A percentile compares a stretch with the other conserved stretches of the same genome.
Conservation (phyloP, 1,140 invertebrate genomes). For the Trypoxylus dichotomus region DNA sequence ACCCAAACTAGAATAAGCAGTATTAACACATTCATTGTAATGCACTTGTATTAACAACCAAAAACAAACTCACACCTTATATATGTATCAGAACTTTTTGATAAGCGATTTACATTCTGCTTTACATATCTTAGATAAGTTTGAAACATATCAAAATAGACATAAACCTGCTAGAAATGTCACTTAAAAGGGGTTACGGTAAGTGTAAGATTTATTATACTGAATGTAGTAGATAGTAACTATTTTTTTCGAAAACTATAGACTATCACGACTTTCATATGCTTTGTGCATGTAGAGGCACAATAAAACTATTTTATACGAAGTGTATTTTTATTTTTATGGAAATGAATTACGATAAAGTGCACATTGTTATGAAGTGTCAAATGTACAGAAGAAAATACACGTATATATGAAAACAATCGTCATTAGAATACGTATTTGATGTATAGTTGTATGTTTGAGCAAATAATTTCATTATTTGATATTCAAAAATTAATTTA, state of each 20-base stretch:
- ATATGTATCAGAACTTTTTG: neutral
- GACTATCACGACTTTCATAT: too few relatives aligned
- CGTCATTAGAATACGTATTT: too few relatives aligned
- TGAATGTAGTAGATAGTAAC: too few relatives aligned
- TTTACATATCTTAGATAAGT: slow-evolving; percentile 16
- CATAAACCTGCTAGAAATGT: neutral
- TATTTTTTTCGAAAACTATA: too few relatives aligned
- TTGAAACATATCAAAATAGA: slow-evolving; percentile 1
- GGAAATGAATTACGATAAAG: neutral
- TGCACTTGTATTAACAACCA: neutral
- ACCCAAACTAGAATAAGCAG: neutral
- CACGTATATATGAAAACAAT: too few relatives aligned
- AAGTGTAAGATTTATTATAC: neutral
- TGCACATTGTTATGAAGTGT: too few relatives aligned
- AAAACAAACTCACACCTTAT: neutral
- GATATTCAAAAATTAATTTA: too few relatives aligned
- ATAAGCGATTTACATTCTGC: neutral
- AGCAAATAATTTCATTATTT: too few relatives aligned
- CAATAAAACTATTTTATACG: too few relatives aligned
- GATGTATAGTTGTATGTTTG: too few relatives aligned
- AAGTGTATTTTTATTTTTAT: neutral
- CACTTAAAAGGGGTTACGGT: neutral
- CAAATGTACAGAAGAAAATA: too few relatives aligned
- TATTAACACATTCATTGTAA: neutral
- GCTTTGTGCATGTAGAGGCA: too few relatives aligned